Conservation (phyloP, 64 coral and sea anemone genomes). For the Acropora yongei region DNA sequence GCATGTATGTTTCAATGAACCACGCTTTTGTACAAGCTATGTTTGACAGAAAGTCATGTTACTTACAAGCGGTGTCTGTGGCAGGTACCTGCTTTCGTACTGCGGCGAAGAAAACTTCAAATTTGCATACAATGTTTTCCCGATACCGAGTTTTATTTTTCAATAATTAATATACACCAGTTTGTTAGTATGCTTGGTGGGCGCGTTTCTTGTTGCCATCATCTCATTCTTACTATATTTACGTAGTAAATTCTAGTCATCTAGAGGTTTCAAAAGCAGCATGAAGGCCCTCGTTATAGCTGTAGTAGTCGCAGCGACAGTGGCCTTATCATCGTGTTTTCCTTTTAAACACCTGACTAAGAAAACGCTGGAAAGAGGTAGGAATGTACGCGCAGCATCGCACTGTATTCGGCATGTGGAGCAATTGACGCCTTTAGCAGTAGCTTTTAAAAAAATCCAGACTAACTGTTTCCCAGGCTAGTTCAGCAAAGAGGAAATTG, state of each 20-base stretch:
- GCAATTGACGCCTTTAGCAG: neutral
- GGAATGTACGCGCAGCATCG: neutral
- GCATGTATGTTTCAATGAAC: no score
- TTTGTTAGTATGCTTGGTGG: neutral
- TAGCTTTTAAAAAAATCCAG: neutral
- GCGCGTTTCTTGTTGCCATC: neutral
- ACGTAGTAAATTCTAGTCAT: neutral
- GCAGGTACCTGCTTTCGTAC: constrained; percentile 24
- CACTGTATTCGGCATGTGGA: neutral
- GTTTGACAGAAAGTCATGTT: neutral
- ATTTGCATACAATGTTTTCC: neutral
- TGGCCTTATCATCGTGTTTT: neutral
- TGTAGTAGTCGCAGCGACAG: neutral
- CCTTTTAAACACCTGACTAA: neutral
- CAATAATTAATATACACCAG: constrained; percentile 32
- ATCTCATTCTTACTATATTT: neutral
- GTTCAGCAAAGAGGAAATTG: no score
- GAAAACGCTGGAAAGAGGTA: constrained; percentile 19
- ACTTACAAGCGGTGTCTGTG: neutral
- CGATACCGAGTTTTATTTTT: neutral
- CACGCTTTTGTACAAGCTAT: neutral
- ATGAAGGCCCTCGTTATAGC: neutral
- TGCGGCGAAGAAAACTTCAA: neutral
- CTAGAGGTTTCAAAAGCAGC: neutral
- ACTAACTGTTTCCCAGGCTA: no score